Evolutionary conservation across 2,888 invertebrate genomes (phyloP).

Genomic region (Drosophila anceps): DNA sequence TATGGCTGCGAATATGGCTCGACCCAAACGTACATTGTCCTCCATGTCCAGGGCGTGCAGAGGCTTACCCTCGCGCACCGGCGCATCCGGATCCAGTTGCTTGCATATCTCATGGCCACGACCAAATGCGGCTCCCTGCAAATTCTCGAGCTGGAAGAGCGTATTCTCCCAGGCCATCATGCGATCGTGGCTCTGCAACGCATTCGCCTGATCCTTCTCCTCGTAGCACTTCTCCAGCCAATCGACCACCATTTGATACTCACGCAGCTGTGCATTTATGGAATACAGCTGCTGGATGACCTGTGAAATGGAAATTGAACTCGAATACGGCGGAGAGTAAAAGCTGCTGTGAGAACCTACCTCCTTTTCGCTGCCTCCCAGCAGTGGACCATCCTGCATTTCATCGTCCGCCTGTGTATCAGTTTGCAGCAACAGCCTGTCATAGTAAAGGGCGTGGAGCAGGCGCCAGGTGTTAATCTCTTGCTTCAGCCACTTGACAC

Average conservation of each 20-base stretch:
- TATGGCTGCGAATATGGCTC: conserved; percentile 89
- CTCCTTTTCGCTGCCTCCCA: conserved; percentile 87
- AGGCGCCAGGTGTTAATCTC: conserved; percentile 96
- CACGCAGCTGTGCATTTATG: conserved; percentile 87
- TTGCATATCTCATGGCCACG: conserved; percentile 88
- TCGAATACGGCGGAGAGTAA: background rate
- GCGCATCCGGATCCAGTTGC: conserved; percentile 95
- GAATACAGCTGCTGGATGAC: conserved; percentile 84
- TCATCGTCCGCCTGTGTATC: conserved; percentile 74
- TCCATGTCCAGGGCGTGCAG: conserved; percentile 95
- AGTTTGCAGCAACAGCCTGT: conserved; percentile 88
- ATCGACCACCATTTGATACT: conserved; percentile 94
- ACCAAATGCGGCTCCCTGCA: conserved; percentile 87
- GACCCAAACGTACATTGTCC: conserved; percentile 89
- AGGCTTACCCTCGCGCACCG: conserved; percentile 90
- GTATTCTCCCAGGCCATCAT: conserved; percentile 97
- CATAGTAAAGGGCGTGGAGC: conserved; percentile 92
- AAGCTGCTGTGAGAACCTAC: background rate
- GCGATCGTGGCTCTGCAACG: conserved; percentile 90
- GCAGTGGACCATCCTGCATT: conserved; percentile 83
- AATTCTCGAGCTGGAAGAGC: conserved; percentile 89
- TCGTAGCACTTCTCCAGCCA: conserved; percentile 95
- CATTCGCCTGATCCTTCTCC: conserved; percentile 86
- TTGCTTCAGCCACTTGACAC: conserved; percentile 88
- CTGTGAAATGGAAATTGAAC: background rate